Percentiles rank a stretch among this genome's conserved stretches.
phyloP scores from a whole-genome alignment of 2,113 vertebrate species.

The Glaucomys volans region DNA sequence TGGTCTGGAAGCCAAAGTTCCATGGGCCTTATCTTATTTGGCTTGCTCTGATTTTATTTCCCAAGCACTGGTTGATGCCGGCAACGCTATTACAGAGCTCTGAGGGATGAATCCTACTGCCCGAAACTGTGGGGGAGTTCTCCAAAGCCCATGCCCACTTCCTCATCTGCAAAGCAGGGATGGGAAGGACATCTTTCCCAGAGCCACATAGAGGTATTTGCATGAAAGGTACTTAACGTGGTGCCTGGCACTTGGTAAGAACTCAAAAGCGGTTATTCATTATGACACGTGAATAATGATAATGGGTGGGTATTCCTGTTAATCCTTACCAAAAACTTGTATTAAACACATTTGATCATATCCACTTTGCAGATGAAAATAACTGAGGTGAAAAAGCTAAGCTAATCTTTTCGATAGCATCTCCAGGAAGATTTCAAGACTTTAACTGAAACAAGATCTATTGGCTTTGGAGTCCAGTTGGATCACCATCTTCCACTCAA shows the following conservation, averaged over 20 bases:
- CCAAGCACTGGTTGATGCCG: not conserved
- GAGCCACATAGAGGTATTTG: too few species aligned
- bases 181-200: fast-evolving
- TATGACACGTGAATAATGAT: not conserved
- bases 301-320: not conserved
- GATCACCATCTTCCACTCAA: not conserved
- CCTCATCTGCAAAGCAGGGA: fast-evolving
- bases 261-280: not conserved
- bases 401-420: not conserved
- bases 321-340: fast-evolving
- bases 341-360: not conserved
- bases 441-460: not conserved
- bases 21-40: too few species aligned
- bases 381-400: not conserved
- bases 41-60: not conserved
- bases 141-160: fast-evolving
- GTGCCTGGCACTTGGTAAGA: too few species aligned
- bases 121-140: fast-evolving
- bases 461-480: not conserved
- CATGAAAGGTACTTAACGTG: not conserved
- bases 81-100: not conserved
- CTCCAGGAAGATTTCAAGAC: not conserved
- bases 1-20: not conserved
- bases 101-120: not conserved
- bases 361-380: not conserved